Evolutionary conservation across 2,797 vertebrate genomes (phyloP).

Genomic region (Glossophaga mutica): DNA sequence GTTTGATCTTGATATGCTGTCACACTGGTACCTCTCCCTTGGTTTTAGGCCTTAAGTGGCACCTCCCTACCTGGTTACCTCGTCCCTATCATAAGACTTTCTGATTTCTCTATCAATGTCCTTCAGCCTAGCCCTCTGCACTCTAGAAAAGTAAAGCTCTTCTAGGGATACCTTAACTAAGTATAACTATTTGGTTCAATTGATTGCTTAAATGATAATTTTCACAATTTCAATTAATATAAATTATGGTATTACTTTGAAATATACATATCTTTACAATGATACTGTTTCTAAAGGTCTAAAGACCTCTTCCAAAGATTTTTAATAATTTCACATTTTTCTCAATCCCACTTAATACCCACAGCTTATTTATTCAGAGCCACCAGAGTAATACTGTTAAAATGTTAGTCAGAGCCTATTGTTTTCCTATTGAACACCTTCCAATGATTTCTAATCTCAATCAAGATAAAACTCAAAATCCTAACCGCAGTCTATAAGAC

Average conservation of each 20-base stretch:
- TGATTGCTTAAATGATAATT: neutral
- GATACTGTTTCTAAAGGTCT: neutral
- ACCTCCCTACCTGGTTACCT: neutral
- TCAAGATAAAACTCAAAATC: neutral
- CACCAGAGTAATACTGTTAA: neutral
- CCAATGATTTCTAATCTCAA: neutral
- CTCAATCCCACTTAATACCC: neutral
- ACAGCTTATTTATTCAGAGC: constrained; percentile 1
- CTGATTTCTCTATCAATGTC: neutral
- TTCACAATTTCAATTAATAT: constrained; percentile 2
- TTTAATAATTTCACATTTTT: constrained; percentile 8
- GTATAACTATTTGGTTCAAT: neutral
- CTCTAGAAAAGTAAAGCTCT: neutral
- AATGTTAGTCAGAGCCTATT: neutral
- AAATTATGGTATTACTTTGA: neutral
- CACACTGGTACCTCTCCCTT: neutral
- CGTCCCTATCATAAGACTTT: neutral
- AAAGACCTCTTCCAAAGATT: neutral
- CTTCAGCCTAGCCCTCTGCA: neutral
- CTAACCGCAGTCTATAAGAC: neutral
- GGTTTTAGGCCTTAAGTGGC: neutral
- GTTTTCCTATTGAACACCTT: neutral
- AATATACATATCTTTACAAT: neutral
- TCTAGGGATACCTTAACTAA: neutral
- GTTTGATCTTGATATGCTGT: neutral